Base-by-base conservation (phyloP, 2,888 invertebrate species). In the Dynastes maya region DNA sequence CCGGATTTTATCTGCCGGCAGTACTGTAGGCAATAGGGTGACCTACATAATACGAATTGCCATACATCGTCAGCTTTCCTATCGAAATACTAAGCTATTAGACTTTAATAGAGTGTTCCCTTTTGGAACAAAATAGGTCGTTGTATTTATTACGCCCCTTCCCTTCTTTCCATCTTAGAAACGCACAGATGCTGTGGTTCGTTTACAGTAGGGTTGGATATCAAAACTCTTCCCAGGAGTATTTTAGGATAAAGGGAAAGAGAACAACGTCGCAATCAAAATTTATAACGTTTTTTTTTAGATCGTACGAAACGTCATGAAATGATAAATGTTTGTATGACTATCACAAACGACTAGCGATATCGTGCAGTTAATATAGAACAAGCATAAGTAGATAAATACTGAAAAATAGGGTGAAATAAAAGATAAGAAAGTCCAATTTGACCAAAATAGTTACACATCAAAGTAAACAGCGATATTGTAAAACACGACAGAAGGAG, bases 51-150 rank as follows among this genome's bases (percentile, higher is more conserved):
- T 68, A 68, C 29, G 27, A 51, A 51, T 68, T 29, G 51, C 68
- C 5, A 68, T 68, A 68, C 68, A 29, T 68, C 51, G 22, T 13
- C 51, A 13, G 51, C 68, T 51, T 68, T 81, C 78, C 76, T 75
- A 79, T 80, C 79, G 78, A 80, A 78, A 79, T 80, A 76, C 80
- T 53, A 55, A 80, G 77, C 80, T 81, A 81, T 81, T 80, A 81
- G 81, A 78, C 81, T 80, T 80, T 81, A 81, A 81, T 81, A 78
- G 81, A 64, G 77, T 70, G 80, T 58, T 61, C 74, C 72, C 55
- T 75, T 78, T 78, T 81, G 61, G 40, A 53, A 40, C 16, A 65
- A 76, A 65, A 76, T 67, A 55, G 76, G 76, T 76, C 76, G 67
- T 22, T 51, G 53, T 68, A 68, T 68, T 51, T 68, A 68, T 68